Conservation (phyloP, 2,113 vertebrate species). For the Anolis sagrei region DNA sequence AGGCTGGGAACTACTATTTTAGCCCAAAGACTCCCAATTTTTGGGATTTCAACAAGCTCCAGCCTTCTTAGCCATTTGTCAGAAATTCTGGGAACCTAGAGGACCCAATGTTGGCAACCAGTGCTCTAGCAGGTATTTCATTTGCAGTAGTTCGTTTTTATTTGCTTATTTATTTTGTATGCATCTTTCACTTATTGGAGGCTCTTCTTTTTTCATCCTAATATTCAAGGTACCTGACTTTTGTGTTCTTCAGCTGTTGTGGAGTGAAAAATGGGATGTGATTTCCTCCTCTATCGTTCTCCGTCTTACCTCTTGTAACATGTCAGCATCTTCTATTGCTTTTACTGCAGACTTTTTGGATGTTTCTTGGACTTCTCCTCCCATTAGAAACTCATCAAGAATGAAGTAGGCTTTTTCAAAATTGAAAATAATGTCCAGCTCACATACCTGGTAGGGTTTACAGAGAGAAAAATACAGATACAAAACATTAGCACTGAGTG, state of each 20-base stretch:
- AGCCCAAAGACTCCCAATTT: no score
- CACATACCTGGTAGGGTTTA: conserved; percentile 84
- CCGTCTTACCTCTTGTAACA: conserved; percentile 90
- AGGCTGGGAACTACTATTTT: no score
- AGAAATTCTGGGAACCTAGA: no score
- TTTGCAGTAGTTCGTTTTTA: background rate
- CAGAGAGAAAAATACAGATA: conserved; percentile 47
- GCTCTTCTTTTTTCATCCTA: background rate
- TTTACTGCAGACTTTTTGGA: conserved; percentile 84
- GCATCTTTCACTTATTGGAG: no score
- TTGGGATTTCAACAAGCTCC: no score
- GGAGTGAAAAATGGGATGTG: background rate
- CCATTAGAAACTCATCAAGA: conserved; percentile 93
- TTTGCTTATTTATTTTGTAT: background rate
- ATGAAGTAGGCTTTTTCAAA: conserved; percentile 98
- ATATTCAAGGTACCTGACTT: background rate
- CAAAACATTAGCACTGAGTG: background rate
- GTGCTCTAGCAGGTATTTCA: background rate
- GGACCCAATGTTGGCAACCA: no score
- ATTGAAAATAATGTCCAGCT: conserved; percentile 96
- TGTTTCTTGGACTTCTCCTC: conserved; percentile 92
- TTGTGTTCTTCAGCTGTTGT: no score
- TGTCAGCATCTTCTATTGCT: conserved; percentile 88
- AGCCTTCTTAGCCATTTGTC: no score
- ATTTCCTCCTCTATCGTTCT: conserved; percentile 12